Percentiles rank a stretch among this genome's conserved stretches.
These are phyloP conservation scores for Creontiades dilutus DNA, from an alignment of 2,888 invertebrate genomes.

Conservation along the genomic window DNA sequence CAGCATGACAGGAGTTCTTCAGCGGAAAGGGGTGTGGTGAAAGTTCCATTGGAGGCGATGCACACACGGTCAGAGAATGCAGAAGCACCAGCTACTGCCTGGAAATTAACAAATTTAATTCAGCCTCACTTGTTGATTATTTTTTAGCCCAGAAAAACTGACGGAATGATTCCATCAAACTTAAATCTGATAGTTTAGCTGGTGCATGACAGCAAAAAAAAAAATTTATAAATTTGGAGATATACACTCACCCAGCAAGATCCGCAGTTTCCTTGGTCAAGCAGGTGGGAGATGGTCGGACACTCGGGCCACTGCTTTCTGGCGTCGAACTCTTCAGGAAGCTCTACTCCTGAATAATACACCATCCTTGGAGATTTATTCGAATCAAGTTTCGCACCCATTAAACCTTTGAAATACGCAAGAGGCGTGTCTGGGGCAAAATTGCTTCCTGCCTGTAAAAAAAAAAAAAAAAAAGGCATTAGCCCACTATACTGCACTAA, in stretches of 20 bases:
- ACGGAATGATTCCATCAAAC: no score
- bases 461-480: neutral
- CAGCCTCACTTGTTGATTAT: no score
- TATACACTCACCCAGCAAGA: slow-evolving; percentile 88
- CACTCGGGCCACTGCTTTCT: slow-evolving; percentile 90
- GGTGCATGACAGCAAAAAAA: no score
- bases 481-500: neutral
- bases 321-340: slow-evolving; percentile 90
- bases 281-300: slow-evolving; percentile 88
- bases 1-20: slow-evolving; percentile 92
- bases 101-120: neutral
- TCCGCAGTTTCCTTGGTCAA: slow-evolving; percentile 94
- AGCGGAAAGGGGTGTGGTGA: slow-evolving; percentile 88
- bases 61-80: slow-evolving; percentile 94
- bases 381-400: slow-evolving; percentile 80
- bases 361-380: neutral
- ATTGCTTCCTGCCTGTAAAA: slow-evolving; percentile 85
- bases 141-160: no score
- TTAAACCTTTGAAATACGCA: slow-evolving; percentile 83
- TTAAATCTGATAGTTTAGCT: no score
- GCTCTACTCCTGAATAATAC: slow-evolving; percentile 75
- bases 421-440: slow-evolving; percentile 83
- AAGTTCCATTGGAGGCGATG: slow-evolving; percentile 86
- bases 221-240: no score
- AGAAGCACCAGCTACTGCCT: slow-evolving; percentile 93